Conservation (phyloP, 2,888 invertebrate species). For the Leistus spinibarbis region DNA sequence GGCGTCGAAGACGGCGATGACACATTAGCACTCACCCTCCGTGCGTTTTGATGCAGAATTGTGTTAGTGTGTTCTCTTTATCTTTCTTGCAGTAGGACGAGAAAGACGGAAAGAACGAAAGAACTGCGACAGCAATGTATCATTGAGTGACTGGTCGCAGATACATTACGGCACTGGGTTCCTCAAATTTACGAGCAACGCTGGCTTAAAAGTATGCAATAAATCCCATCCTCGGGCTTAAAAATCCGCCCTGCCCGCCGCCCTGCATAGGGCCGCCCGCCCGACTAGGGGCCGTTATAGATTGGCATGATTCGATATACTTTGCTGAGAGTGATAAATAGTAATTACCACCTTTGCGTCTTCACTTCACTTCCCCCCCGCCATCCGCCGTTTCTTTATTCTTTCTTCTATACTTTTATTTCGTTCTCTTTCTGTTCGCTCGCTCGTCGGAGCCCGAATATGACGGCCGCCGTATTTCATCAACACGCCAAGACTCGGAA, state of each 20-base stretch:
- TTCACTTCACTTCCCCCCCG: constrained; percentile 15
- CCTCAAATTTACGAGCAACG: constrained; percentile 59
- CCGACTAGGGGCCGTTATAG: constrained; percentile 45
- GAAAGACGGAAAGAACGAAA: not conserved
- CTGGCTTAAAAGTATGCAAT: constrained; percentile 60
- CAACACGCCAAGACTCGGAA: constrained; percentile 14
- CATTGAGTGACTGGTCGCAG: constrained; percentile 54
- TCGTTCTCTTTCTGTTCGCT: constrained; percentile 1
- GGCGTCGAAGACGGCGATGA: not conserved
- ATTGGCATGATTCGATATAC: constrained; percentile 45
- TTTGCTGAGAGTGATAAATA: constrained; percentile 45
- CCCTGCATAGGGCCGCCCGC: constrained; percentile 10
- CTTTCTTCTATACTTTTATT: constrained; percentile 12
- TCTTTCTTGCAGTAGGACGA: not conserved
- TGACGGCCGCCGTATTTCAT: constrained; percentile 36
- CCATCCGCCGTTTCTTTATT: not conserved
- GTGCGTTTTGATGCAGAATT: not conserved
- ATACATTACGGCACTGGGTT: constrained; percentile 49
- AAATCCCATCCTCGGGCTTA: constrained; percentile 56
- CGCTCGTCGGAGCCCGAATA: constrained; percentile 28
- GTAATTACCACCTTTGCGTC: constrained; percentile 45
- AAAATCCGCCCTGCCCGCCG: constrained; percentile 50
- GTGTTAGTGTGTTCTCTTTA: not conserved
- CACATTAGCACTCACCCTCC: constrained; percentile 7
- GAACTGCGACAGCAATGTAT: constrained; percentile 51